Conservation (phyloP, 2,888 invertebrate genomes). For the Oligia fasciuncula region DNA sequence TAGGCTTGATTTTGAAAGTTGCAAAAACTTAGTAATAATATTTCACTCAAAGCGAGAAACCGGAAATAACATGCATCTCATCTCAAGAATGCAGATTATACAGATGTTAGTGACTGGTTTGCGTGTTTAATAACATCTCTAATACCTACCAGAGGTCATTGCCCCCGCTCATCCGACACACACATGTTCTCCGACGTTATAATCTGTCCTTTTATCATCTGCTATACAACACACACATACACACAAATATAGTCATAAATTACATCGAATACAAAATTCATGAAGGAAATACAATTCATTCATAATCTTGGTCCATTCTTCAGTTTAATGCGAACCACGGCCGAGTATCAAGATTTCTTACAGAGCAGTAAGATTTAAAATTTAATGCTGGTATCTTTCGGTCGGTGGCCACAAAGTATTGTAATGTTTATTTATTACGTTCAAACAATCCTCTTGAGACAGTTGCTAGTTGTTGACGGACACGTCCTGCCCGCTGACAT, state of each 20-base stretch:
- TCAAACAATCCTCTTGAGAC: conserved; percentile 69
- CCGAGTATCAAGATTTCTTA: conserved; percentile 65
- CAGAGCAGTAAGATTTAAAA: conserved; percentile 73
- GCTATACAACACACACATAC: conserved; percentile 31
- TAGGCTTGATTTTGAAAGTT: conserved; percentile 9
- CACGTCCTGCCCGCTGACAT: conserved; percentile 73
- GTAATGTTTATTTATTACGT: conserved; percentile 79
- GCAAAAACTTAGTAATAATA: neutral
- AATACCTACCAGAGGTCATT: conserved; percentile 72
- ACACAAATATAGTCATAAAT: conserved; percentile 60
- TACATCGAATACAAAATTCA: conserved; percentile 64
- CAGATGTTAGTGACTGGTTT: conserved; percentile 62
- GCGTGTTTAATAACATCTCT: conserved; percentile 60
- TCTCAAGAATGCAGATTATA: conserved; percentile 58
- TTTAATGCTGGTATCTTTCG: conserved; percentile 68
- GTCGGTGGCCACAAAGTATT: conserved; percentile 69
- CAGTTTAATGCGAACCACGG: conserved; percentile 68
- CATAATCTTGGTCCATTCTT: conserved; percentile 71
- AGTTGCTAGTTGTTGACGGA: conserved; percentile 71
- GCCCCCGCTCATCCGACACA: conserved; percentile 68
- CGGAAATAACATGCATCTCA: conserved; percentile 41
- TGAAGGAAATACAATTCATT: conserved; percentile 71
- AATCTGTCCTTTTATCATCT: conserved; percentile 67
- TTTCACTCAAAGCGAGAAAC: conserved; percentile 15
- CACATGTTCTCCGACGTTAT: conserved; percentile 72